Base-by-base conservation (phyloP, 2,113 vertebrate species). In the Nestor notabilis region DNA sequence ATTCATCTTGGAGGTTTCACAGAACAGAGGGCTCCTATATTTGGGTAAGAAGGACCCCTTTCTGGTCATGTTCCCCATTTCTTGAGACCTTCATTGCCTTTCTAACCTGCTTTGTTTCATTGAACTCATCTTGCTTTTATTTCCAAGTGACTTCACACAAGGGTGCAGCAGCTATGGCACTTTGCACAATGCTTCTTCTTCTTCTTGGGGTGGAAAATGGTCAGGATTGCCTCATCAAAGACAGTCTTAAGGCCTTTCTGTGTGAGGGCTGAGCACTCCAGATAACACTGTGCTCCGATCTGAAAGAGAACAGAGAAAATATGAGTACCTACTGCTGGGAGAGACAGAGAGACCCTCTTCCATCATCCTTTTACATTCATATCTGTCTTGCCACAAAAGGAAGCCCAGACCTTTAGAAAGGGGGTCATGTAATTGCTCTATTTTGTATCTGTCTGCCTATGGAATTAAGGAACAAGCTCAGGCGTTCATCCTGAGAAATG, bases 231-330 rank as follows among this genome's bases (percentile, higher is more conserved):
- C 97, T 99, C 99, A 4, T 99, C 99, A 3, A 99, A 99, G 85
- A 99, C 99, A 1, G 98, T 98, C 95, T 99, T 99, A 69, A 99
- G 98, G 74, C 99, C 99, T 96, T 99, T 99, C 97, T 99, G 99
- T 0, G 99, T 99, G 94, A 99, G 97, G 10, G 99, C 99, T 3
- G 99, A 99, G 74, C 99, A 99, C 89, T 99, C 99, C 95, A 99
- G 91, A 53, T 99, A 99, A 96, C 99, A 99, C 88, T 99, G 99
- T 17, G 99, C 99, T 94, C 99, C 99, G 0, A 99, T 99, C 99
- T 99, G 87, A 68, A 97, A 97, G 10, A 77, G 53, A 88, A 83
- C 74, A 92, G 37, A 79, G 56, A 90, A 79, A 64, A 21, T 0
- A 6, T 55, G 86, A 96, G 50, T 18, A 50, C 3, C 5, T 10